A percentile compares a stretch with the other conserved stretches of the same genome.
Conservation (phyloP, 2,797 vertebrate genomes). For the Champsocephalus gunnari region DNA sequence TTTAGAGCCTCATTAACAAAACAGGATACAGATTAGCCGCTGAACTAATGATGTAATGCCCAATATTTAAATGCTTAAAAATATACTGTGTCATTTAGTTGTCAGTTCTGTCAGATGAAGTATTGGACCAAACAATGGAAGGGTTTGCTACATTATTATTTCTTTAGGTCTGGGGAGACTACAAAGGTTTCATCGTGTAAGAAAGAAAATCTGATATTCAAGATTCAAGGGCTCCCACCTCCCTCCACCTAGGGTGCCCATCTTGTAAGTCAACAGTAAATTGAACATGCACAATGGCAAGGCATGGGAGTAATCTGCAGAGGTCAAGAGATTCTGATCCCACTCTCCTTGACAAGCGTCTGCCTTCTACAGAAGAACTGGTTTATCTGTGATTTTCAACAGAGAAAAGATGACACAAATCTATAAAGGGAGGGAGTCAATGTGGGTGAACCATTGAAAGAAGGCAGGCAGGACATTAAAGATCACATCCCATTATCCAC, state of each 20-base stretch:
- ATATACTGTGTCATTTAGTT: not conserved
- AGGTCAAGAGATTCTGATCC: slow-evolving; percentile 36
- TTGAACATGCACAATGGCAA: slow-evolving; percentile 11
- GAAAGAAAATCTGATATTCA: slow-evolving; percentile 15
- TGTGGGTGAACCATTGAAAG: not conserved
- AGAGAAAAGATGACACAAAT: not conserved
- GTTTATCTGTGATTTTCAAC: slow-evolving; percentile 32
- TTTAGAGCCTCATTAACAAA: slow-evolving; percentile 1
- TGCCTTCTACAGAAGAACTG: slow-evolving; percentile 31
- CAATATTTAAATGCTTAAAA: not conserved
- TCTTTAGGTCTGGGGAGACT: not conserved
- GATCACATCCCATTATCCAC: slow-evolving; percentile 1
- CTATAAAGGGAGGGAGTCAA: not conserved
- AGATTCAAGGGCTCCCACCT: no score
- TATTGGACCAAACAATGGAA: not conserved
- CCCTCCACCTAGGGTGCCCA: no score
- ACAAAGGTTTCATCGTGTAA: slow-evolving; percentile 8
- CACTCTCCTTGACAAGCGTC: slow-evolving; percentile 34
- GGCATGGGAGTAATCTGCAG: slow-evolving; percentile 8
- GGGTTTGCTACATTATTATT: not conserved
- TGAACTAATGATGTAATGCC: not conserved
- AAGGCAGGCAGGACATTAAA: not conserved
- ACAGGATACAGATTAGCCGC: not conserved
- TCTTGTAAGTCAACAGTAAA: not conserved
- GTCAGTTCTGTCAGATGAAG: not conserved